Evolutionary conservation across 2,888 invertebrate genomes (phyloP), one percentile per base, ranked within the genome.

Genomic region (Drosophila infuscata): DNA sequence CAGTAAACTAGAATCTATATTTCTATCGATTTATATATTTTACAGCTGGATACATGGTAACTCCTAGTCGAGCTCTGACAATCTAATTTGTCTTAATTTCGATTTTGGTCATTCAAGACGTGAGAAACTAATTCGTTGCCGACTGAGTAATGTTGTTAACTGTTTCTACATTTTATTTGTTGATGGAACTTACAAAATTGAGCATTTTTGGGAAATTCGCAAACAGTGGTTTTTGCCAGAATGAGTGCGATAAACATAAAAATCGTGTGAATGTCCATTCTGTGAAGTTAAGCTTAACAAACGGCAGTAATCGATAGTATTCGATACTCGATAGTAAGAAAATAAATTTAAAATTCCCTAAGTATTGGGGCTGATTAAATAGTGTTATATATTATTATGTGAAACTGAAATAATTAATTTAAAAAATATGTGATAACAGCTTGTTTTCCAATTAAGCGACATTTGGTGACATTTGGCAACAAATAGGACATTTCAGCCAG

Each of bases 401-500:
- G 20, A 11, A 43, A 20, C 6, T 43, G n/a, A 43, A 20, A 43
- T 11, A 43, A 11, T 6, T 6, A 43, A 43, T n/a, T 20, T 6
- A 0, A 43, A n/a, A 20, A 20, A 43, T 12, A 43, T 3, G 7
- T 5, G 20, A 4, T 8, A 15, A 9, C 12, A 20, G 0, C 4
- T n/a, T 46, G 20, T 20, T 46, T 7, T 46, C 3, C 7, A 2
- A 2, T 20, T 3, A 46, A 20, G 29, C 25, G 5, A 17, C 20
- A 41, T 67, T 30, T 38, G 29, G 8, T 4, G 12, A 9, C 69
- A 51, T 51, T 29, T 68, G 51, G 2, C 41, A 51, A 69, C 41
- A 57, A 51, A 57, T 57, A 12, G 3, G 3, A 7, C 7, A 81
- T 77, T 71, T 65, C 20, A 56, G 17, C 15, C 61, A 38, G 48